Base-by-base conservation (phyloP, 2,888 invertebrate species). In the Falcaria lacertinaria region DNA sequence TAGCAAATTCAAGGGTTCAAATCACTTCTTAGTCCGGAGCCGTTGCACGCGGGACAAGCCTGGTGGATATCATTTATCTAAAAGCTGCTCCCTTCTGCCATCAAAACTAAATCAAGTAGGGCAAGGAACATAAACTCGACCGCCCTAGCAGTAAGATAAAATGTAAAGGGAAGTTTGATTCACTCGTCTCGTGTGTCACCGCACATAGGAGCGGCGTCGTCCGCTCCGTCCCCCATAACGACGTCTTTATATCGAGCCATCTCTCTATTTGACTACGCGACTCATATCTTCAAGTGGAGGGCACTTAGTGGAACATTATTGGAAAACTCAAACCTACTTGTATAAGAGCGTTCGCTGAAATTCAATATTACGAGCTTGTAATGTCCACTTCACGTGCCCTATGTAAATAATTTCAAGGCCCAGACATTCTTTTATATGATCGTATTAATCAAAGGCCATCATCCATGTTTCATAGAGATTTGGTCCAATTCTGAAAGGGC, bases 21-120 rank as follows among this genome's bases (percentile, higher is more conserved):
- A 70, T 66, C 64, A 63, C 61, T 66, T 55, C 53, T 54, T 52
- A 50, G 57, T 57, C n/a, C n/a, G 17, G 35, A 35, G 38, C 37
- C 34, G 41, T 34, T 36, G 41, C 41, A 42, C 36, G 22, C 37
- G 47, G 50, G 37, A 41, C 50, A 58, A 64, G 58, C 63, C 56
- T 65, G 60, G 65, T 71, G 65, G 60, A 67, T 77, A 84, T 83
- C 78, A 84, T 87, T 88, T 88, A 87, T 82, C 80, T 87, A 74
- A 86, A 80, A 86, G 82, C 81, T 75, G 73, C 74, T 76, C 82
- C 87, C 82, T 80, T 77, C 78, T 74, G 79, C 82, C 77, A 88
- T 88, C 86, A 88, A 86, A 88, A 85, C 85, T 82, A 81, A 81
- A 88, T 88, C 86, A 87, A 86, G 80, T 73, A 81, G 81, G 86